Evolutionary conservation across 2,113 vertebrate species (phyloP).

Genomic region (Eulemur rufifrons): DNA sequence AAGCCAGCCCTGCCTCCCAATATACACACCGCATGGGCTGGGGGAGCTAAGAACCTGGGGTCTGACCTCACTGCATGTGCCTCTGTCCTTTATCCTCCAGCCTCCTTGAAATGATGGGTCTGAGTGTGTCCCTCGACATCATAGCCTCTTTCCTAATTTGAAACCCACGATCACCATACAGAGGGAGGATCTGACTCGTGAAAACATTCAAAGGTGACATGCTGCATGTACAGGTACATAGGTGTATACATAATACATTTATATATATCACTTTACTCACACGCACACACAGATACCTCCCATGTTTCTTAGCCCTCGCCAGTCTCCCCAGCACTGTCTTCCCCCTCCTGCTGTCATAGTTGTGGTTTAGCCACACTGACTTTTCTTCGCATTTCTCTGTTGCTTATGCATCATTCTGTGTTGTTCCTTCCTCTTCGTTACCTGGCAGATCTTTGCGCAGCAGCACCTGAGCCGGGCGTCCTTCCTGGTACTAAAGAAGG

Average conservation of each 20-base stretch:
- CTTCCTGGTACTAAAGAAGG: background rate
- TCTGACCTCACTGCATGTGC: background rate
- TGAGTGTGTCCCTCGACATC: background rate
- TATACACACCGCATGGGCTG: background rate
- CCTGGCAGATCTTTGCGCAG: too few species aligned
- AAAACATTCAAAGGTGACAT: background rate
- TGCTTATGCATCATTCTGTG: background rate
- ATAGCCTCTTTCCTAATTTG: background rate
- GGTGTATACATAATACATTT: background rate
- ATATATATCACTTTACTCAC: background rate
- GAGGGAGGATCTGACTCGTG: background rate
- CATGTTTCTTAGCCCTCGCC: background rate
- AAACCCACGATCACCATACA: too few species aligned
- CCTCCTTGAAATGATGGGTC: too few species aligned
- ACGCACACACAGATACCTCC: too few species aligned
- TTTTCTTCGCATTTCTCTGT: background rate
- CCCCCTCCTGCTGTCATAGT: background rate
- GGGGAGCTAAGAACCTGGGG: background rate
- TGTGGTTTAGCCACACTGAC: too few species aligned
- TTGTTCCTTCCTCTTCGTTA: background rate
- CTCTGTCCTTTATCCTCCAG: background rate
- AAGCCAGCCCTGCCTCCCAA: background rate
- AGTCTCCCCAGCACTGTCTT: background rate
- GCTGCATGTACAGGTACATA: too few species aligned
- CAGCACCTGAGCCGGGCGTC: too few species aligned